Evolutionary conservation across 2,113 vertebrate species (phyloP).

Genomic region (Oncorhynchus gorbuscha): DNA sequence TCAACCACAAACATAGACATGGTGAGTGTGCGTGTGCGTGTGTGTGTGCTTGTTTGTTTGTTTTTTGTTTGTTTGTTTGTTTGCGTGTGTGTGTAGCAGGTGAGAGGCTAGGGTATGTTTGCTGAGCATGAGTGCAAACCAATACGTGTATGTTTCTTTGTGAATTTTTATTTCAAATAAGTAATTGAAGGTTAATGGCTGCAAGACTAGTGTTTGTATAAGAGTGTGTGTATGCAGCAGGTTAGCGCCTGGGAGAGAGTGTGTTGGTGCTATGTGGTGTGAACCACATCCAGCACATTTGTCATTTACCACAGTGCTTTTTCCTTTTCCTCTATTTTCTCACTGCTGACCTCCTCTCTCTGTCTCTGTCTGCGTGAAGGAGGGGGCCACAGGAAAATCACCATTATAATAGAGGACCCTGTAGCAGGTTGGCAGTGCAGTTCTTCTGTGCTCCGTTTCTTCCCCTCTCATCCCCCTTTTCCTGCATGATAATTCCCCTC

Average conservation of each 20-base stretch:
- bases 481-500: constrained; percentile 40
- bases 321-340: constrained; percentile 24
- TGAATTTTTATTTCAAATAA: no score
- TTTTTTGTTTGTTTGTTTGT: no score
- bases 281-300: background rate
- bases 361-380: constrained; percentile 58
- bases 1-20: constrained; percentile 67
- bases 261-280: no score
- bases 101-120: no score
- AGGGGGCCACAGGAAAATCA: constrained; percentile 93
- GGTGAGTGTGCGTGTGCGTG: background rate
- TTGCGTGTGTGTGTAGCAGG: background rate
- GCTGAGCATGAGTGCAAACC: no score
- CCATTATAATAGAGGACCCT: constrained; percentile 98
- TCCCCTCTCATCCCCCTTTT: constrained; percentile 20
- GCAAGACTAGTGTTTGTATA: no score
- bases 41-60: no score
- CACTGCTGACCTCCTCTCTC: constrained; percentile 48
- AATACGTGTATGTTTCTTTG: no score
- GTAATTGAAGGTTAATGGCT: no score
- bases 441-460: constrained; percentile 65
- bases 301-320: background rate
- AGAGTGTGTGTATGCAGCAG: background rate
- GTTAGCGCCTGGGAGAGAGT: no score
- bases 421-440: constrained; percentile 90